phyloP scores from a whole-genome alignment of 2,797 vertebrate genomes.

The Tarsius wallacei region DNA sequence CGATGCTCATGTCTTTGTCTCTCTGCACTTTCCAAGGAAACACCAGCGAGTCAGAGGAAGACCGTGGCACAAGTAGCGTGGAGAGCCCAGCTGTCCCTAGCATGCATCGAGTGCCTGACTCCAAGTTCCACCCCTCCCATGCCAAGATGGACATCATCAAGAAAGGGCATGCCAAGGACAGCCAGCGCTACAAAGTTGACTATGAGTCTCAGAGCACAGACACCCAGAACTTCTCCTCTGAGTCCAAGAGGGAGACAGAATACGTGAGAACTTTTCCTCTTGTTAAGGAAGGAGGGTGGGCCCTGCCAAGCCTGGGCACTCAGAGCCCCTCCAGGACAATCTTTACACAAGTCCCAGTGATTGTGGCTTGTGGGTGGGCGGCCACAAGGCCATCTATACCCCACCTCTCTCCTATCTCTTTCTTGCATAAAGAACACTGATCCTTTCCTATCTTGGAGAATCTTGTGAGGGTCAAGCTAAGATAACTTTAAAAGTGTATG shows the following conservation, averaged over 20 bases:
- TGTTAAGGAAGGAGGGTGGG: no score
- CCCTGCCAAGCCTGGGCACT: no score
- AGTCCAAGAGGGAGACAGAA: conserved; percentile 95
- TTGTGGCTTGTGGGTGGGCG: no score
- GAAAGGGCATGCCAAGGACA: conserved; percentile 94
- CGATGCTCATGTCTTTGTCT: not conserved
- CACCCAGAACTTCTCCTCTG: conserved; percentile 96
- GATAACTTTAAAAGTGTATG: not conserved
- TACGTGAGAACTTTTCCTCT: conserved; percentile 92
- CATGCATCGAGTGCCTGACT: conserved; percentile 88
- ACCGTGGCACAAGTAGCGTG: conserved; percentile 88
- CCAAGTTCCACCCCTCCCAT: conserved; percentile 90
- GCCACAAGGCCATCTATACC: no score
- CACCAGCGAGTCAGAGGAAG: conserved; percentile 92
- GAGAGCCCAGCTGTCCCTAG: conserved; percentile 89
- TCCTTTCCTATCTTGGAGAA: not conserved
- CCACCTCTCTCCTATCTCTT: not conserved
- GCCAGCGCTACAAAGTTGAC: conserved; percentile 94
- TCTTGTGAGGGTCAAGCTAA: not conserved
- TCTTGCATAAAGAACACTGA: not conserved
- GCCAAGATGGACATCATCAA: conserved; percentile 93
- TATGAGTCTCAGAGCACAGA: conserved; percentile 94
- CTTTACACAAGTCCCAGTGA: not conserved
- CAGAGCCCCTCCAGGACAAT: not conserved
- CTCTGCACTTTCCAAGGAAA: conserved; percentile 90